These are phyloP conservation scores for Drosophila subpulchrella DNA, from an alignment of 1,140 invertebrate species.

Conservation along the genomic window DNA sequence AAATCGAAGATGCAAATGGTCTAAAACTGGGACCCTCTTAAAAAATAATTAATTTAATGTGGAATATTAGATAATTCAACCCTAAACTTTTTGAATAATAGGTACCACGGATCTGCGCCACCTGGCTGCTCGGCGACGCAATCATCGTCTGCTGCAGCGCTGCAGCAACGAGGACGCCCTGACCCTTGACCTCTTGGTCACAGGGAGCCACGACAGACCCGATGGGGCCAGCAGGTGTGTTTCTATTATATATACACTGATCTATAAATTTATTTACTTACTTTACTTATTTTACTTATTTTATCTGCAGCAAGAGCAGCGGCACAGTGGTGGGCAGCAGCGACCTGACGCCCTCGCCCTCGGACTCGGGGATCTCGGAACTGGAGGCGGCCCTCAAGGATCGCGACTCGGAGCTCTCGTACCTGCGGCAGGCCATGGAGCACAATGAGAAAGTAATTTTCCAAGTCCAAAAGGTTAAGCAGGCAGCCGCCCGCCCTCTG, in stretches of 20 bases:
- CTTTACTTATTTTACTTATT: too few relatives aligned
- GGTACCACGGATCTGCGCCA: slow-evolving; percentile 79
- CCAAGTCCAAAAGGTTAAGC: slow-evolving; percentile 83
- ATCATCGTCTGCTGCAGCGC: slow-evolving; percentile 59
- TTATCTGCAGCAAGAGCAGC: slow-evolving; percentile 45
- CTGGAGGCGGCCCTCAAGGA: slow-evolving; percentile 90
- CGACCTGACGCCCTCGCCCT: slow-evolving; percentile 90
- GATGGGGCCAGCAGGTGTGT: slow-evolving; percentile 57
- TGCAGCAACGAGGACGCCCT: slow-evolving; percentile 50
- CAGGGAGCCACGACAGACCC: slow-evolving; percentile 40
- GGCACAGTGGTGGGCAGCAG: slow-evolving; percentile 58
- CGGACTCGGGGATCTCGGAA: slow-evolving; percentile 92
- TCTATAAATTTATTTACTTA: not conserved
- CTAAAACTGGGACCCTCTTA: too few relatives aligned
- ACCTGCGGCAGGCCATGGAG: slow-evolving; percentile 91
- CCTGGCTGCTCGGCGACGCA: slow-evolving; percentile 57
- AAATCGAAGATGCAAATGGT: too few relatives aligned
- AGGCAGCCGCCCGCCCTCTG: not conserved
- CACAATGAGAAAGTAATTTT: slow-evolving; percentile 92
- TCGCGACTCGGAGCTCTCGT: slow-evolving; percentile 90
- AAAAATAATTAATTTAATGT: too few relatives aligned
- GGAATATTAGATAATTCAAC: too few relatives aligned
- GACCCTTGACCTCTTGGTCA: slow-evolving; percentile 27
- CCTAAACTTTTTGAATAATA: not conserved
- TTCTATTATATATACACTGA: not conserved